phyloP scores from a whole-genome alignment of 2,888 invertebrate species.

The Lepidochrysops patricia region DNA sequence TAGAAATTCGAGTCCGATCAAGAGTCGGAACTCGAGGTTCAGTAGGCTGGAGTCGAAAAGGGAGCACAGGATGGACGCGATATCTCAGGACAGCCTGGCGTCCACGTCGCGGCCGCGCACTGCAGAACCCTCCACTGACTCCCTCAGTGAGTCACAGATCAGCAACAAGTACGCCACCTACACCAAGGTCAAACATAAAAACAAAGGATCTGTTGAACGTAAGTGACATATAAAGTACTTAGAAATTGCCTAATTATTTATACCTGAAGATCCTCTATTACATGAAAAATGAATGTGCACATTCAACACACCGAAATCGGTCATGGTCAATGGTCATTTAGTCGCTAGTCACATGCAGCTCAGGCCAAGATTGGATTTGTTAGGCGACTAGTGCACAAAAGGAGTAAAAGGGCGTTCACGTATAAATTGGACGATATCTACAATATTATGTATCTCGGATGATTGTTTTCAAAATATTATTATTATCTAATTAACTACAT shows the following conservation, averaged over 20 bases:
- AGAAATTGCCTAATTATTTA: no score
- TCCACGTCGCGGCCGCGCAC: slow-evolving; percentile 58
- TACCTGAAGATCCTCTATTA: no score
- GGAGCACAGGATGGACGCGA: slow-evolving; percentile 44
- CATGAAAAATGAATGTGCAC: no score
- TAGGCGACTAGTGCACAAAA: no score
- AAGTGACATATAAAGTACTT: slow-evolving; percentile 31
- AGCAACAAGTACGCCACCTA: slow-evolving; percentile 59
- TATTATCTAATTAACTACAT: background rate
- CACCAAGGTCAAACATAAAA: slow-evolving; percentile 44
- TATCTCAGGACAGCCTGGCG: slow-evolving; percentile 69
- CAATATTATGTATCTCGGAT: no score
- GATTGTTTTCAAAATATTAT: background rate
- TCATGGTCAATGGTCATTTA: no score
- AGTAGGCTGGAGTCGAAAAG: slow-evolving; percentile 43
- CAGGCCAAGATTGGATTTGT: no score
- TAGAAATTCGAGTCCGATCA: slow-evolving; percentile 79
- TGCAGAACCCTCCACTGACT: slow-evolving; percentile 64
- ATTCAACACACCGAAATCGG: no score
- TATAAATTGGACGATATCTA: no score
- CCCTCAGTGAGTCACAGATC: slow-evolving; percentile 53
- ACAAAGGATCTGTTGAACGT: slow-evolving; percentile 44
- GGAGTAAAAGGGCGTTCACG: no score
- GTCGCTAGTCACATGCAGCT: no score
- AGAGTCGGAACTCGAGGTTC: slow-evolving; percentile 46